phyloP scores from a whole-genome alignment of 2,888 invertebrate species.

The Hydropsyche betteni region DNA sequence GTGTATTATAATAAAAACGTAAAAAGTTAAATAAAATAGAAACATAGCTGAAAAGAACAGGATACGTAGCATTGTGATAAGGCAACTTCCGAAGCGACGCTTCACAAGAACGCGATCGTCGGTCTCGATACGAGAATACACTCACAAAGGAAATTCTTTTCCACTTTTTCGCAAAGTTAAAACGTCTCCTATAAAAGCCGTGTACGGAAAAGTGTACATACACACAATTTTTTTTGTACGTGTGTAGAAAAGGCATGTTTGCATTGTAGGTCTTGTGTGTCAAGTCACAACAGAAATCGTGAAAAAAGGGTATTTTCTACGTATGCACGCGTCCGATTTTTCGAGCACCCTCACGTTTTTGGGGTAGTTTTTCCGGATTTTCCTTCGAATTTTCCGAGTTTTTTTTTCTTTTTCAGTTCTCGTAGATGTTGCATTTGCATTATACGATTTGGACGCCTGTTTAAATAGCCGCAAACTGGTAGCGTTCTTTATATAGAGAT shows the following conservation, averaged over 20 bases:
- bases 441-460: too few relatives aligned
- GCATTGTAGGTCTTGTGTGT: too few relatives aligned
- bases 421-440: too few relatives aligned
- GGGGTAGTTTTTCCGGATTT: too few relatives aligned
- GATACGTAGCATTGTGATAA: slow-evolving; percentile 25
- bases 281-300: too few relatives aligned
- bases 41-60: slow-evolving; percentile 9
- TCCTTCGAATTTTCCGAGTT: too few relatives aligned
- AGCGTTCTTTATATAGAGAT: slow-evolving; percentile 22
- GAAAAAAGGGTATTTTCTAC: too few relatives aligned
- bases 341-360: too few relatives aligned
- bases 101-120: slow-evolving; percentile 27
- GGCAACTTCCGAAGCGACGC: slow-evolving; percentile 25
- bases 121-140: slow-evolving; percentile 20
- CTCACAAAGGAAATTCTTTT: slow-evolving; percentile 19
- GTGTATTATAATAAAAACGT: not conserved
- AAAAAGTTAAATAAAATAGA: too few relatives aligned
- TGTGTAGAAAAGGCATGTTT: too few relatives aligned
- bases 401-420: too few relatives aligned
- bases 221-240: not conserved
- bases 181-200: not conserved
- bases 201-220: not conserved
- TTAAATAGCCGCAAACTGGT: slow-evolving; percentile 17
- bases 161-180: slow-evolving; percentile 20
- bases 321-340: too few relatives aligned